Evolutionary conservation across 2,888 invertebrate genomes (phyloP).

Genomic region (Operophtera brumata): DNA sequence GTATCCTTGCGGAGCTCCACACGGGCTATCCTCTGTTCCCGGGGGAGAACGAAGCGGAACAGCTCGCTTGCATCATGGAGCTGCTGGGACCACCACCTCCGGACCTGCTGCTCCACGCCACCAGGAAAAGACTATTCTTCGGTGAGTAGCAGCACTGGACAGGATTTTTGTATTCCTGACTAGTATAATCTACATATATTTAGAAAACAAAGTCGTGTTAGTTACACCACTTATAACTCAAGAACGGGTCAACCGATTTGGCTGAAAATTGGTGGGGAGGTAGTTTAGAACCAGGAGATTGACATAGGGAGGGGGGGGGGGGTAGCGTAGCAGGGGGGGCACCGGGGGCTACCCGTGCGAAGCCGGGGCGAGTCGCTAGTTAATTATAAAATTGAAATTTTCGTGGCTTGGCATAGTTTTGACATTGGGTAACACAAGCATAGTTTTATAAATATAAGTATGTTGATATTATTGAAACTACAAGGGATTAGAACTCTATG

Average conservation of each 20-base stretch:
- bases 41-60: slow-evolving; percentile 98
- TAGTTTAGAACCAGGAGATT: too few species aligned
- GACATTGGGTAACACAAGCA: neutral
- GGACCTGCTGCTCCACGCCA: slow-evolving; percentile 90
- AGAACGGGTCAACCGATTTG: too few species aligned
- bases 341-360: too few species aligned
- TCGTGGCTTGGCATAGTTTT: too few species aligned
- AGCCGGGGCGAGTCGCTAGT: too few species aligned
- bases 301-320: too few species aligned
- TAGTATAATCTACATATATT: too few species aligned
- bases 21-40: slow-evolving; percentile 98
- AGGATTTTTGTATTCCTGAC: neutral
- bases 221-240: too few species aligned
- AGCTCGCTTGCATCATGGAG: slow-evolving; percentile 98
- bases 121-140: slow-evolving; percentile 92
- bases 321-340: too few species aligned
- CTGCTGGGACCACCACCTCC: slow-evolving; percentile 94
- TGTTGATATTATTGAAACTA: neutral
- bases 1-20: slow-evolving; percentile 96
- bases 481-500: neutral
- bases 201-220: too few species aligned
- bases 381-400: too few species aligned
- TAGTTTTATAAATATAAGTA: neutral
- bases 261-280: too few species aligned
- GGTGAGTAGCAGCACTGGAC: slow-evolving; percentile 70